phyloP scores from a whole-genome alignment of 2,888 invertebrate genomes.

The Chrysina gloriosa region DNA sequence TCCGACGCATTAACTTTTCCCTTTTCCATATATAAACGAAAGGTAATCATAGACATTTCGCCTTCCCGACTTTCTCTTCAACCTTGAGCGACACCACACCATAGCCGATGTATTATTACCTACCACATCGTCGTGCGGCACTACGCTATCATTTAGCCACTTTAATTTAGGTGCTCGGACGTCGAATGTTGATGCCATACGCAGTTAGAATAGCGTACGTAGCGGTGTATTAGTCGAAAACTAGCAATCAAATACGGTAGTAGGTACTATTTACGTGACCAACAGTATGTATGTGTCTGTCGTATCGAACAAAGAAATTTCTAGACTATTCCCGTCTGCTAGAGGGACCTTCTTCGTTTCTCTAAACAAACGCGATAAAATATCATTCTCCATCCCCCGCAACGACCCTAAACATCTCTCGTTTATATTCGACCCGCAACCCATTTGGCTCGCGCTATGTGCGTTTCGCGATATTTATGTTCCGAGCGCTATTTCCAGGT shows the following conservation, averaged over 20 bases:
- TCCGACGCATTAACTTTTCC: background rate
- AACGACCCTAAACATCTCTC: too few species aligned
- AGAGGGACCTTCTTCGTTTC: too few species aligned
- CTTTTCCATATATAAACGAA: background rate
- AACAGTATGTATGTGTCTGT: background rate
- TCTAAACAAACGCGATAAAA: too few species aligned
- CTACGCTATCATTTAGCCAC: background rate
- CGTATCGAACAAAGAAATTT: background rate
- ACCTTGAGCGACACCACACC: background rate
- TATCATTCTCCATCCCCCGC: too few species aligned
- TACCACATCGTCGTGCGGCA: background rate
- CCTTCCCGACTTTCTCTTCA: background rate
- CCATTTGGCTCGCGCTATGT: too few species aligned
- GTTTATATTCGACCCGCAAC: too few species aligned
- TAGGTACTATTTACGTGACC: background rate
- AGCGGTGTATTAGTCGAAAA: background rate
- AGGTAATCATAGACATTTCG: constrained; percentile 12
- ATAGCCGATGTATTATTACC: background rate
- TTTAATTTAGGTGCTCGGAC: too few species aligned
- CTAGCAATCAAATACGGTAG: background rate
- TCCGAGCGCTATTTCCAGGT: too few species aligned
- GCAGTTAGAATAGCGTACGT: background rate
- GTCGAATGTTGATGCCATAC: too few species aligned
- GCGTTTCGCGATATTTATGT: too few species aligned
- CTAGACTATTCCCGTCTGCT: background rate